A percentile compares a stretch with the other conserved stretches of the same genome.
These are phyloP conservation scores for Drosophila aff. DNA, from an alignment of 1,140 invertebrate species.

Conservation along the genomic window DNA sequence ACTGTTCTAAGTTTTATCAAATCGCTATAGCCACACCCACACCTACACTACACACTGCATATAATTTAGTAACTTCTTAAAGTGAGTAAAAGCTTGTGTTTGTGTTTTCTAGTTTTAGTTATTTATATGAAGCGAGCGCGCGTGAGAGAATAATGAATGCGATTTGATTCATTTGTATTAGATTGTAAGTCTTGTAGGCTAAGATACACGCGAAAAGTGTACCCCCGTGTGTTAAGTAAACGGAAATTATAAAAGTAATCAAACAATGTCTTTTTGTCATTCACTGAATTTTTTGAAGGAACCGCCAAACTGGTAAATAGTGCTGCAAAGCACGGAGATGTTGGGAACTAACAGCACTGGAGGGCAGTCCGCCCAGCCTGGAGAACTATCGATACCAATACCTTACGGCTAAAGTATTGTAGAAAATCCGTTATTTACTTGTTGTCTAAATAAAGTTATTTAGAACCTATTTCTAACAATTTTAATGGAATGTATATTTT, in stretches of 20 bases:
- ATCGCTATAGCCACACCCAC: slow-evolving; percentile 41
- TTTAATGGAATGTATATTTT: too few relatives aligned
- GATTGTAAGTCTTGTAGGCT: slow-evolving; percentile 64
- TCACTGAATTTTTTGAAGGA: slow-evolving; percentile 17
- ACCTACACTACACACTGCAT: slow-evolving; percentile 22
- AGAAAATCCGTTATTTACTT: too few relatives aligned
- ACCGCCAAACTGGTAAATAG: slow-evolving; percentile 5
- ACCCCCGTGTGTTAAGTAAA: slow-evolving; percentile 66
- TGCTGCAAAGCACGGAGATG: background rate
- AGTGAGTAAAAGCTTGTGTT: slow-evolving; percentile 67
- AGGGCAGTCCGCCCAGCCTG: background rate
- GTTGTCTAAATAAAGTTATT: too few relatives aligned
- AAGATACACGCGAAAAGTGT: slow-evolving; percentile 62
- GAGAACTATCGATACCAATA: background rate
- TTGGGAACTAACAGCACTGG: background rate
- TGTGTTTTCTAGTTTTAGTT: slow-evolving; percentile 81
- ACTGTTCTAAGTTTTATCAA: slow-evolving; percentile 81
- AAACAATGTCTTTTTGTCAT: slow-evolving; percentile 43
- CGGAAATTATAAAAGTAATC: slow-evolving; percentile 72
- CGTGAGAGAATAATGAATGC: slow-evolving; percentile 63
- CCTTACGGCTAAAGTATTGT: too few relatives aligned
- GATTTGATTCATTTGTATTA: slow-evolving; percentile 69
- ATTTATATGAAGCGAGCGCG: slow-evolving; percentile 69
- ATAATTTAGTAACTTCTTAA: slow-evolving; percentile 53
- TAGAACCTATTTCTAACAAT: too few relatives aligned